Conservation (phyloP, 2,888 invertebrate genomes). For the Phengaris arion region DNA sequence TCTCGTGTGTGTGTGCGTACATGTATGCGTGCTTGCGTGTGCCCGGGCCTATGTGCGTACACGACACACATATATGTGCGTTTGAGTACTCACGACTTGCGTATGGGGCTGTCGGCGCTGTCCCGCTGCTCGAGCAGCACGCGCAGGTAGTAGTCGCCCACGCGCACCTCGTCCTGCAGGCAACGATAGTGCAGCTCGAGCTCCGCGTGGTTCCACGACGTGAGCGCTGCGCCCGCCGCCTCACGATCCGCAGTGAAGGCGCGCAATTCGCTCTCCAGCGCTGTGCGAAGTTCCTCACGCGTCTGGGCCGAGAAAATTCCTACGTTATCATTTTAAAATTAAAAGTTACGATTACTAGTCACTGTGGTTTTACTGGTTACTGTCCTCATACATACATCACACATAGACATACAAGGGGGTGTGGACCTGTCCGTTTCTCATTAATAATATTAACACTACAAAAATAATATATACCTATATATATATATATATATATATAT, state of each 20-base stretch:
- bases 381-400: too few species aligned
- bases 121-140: constrained; percentile 95
- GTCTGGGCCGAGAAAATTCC: constrained; percentile 79
- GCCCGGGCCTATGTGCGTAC: neutral
- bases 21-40: neutral
- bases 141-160: constrained; percentile 98
- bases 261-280: constrained; percentile 94
- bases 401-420: too few species aligned
- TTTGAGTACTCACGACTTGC: constrained; percentile 88
- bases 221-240: constrained; percentile 88
- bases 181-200: constrained; percentile 97
- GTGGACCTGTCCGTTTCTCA: too few species aligned
- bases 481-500: too few species aligned
- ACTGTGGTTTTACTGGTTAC: too few species aligned
- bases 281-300: constrained; percentile 94
- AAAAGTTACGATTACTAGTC: neutral
- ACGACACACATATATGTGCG: neutral
- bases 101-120: constrained; percentile 90
- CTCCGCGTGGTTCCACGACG: constrained; percentile 99
- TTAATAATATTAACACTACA: too few species aligned
- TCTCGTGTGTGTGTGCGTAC: neutral
- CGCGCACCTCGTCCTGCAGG: constrained; percentile 96
- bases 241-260: constrained; percentile 95
- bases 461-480: too few species aligned
- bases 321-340: neutral